Evolutionary conservation across 2,113 vertebrate genomes (phyloP), one percentile per base, ranked within the genome.

Genomic region (Seriola quinqueradiata): DNA sequence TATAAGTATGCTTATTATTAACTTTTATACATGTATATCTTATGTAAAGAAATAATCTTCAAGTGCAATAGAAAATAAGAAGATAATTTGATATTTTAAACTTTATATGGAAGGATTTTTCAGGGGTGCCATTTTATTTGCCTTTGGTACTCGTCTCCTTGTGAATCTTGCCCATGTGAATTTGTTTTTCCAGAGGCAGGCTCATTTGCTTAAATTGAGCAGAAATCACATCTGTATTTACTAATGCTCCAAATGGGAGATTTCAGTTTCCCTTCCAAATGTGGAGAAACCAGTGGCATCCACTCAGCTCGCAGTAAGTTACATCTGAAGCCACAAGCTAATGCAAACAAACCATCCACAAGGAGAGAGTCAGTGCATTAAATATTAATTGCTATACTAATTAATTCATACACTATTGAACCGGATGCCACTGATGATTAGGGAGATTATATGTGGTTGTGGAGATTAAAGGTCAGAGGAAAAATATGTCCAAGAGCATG

Each of bases 1-100:
- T 69, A 84, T 88, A 89, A 86, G 82, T 91, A 88, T 90, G 79
- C 87, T 83, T 92, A 91, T 91, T 88, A 83, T 92, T 90, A 91
- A 90, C 87, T 86, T 92, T 92, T 93, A 92, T 95, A 93, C 80
- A 89, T 93, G 90, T 92, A 90, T 95, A 92, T 94, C 91, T 93
- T 87, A 89, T 95, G 92, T 95, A 92, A 93, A 94, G 94, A 96
- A 96, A 96, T 95, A 95, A 96, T 96, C 95, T 96, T 94, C 95
- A 99, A 96, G 97, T 99, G 97, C 97, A 99, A 99, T 99, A 98
- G 95, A 96, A 96, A 96, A 96, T 93, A 90, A 96, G 92, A 96
- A 94, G 91, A 93, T 94, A 88, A 92, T 91, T 90, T 90, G 86
- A 85, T 92, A 88, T 89, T 92, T 90, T 87, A 85, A 89, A 87